A percentile compares a stretch with the other conserved stretches of the same genome.
Evolutionary conservation across 2,888 invertebrate genomes (phyloP).

Genomic region (Oegoconia quadripuncta): DNA sequence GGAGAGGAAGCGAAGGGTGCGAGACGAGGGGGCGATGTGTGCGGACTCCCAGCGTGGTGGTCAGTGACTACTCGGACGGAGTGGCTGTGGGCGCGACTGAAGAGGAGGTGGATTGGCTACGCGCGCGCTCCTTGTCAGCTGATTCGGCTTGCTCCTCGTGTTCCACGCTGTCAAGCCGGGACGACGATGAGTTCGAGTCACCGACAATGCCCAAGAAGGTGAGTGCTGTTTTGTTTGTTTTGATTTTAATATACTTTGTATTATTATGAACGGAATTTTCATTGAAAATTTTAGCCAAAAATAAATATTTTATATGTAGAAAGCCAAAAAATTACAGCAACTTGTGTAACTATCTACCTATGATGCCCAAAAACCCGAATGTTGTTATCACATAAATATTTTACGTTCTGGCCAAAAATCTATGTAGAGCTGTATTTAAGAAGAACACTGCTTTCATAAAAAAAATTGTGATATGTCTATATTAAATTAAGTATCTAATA

Average conservation of each 20-base stretch:
- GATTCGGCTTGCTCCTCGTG: conserved; percentile 88
- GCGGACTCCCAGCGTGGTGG: conserved; percentile 91
- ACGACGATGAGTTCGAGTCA: conserved; percentile 80
- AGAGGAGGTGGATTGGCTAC: conserved; percentile 68
- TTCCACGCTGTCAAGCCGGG: conserved; percentile 86
- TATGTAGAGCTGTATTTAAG: too few relatives aligned
- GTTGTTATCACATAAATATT: too few relatives aligned
- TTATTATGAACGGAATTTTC: background rate
- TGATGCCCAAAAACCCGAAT: too few relatives aligned
- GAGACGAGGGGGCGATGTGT: conserved; percentile 80
- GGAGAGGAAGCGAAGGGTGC: conserved; percentile 70
- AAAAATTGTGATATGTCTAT: too few relatives aligned
- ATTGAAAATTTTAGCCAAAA: too few relatives aligned
- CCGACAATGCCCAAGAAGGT: conserved; percentile 73
- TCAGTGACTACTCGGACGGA: conserved; percentile 91
- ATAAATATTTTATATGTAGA: too few relatives aligned
- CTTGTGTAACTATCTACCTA: too few relatives aligned
- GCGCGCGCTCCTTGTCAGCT: conserved; percentile 76
- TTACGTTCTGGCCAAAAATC: too few relatives aligned
- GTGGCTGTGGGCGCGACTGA: conserved; percentile 66
- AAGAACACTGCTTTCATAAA: too few relatives aligned
- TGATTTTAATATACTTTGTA: conserved; percentile 6
- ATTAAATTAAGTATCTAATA: too few relatives aligned
- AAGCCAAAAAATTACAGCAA: too few relatives aligned
- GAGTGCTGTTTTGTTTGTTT: conserved; percentile 31